Percentiles rank a stretch among this genome's conserved stretches.
These are phyloP conservation scores for Podotricha telesiphe DNA, from an alignment of 2,888 invertebrate genomes.

Conservation along the genomic window DNA sequence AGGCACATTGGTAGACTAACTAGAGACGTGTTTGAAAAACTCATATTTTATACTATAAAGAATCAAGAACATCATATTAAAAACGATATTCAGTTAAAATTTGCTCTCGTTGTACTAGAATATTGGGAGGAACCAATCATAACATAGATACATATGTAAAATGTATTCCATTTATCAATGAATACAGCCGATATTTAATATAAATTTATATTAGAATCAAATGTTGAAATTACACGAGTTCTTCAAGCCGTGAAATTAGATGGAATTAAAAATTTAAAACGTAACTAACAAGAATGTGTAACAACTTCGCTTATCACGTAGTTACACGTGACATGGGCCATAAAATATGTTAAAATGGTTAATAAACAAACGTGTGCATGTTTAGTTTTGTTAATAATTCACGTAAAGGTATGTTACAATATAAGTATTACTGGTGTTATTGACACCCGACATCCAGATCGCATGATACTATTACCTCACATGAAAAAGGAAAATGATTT, in stretches of 20 bases:
- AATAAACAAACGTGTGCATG: slow-evolving; percentile 5
- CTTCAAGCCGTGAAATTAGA: slow-evolving; percentile 43
- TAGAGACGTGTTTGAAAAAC: slow-evolving; percentile 51
- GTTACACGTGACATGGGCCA: neutral
- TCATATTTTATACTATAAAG: slow-evolving; percentile 54
- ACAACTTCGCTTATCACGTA: neutral
- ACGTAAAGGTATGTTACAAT: slow-evolving; percentile 13
- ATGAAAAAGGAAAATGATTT: slow-evolving; percentile 28
- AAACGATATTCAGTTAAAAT: slow-evolving; percentile 55
- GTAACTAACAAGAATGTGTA: neutral
- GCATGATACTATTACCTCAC: slow-evolving; percentile 29
- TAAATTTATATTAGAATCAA: neutral
- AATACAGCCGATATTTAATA: neutral
- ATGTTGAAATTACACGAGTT: slow-evolving; percentile 33
- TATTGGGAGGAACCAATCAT: slow-evolving; percentile 48
- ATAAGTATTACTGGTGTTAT: slow-evolving; percentile 37
- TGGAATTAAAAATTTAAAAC: neutral
- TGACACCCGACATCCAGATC: slow-evolving; percentile 27
- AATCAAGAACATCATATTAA: slow-evolving; percentile 48
- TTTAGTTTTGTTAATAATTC: slow-evolving; percentile 15
- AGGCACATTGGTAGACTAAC: slow-evolving; percentile 55
- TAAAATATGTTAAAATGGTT: slow-evolving; percentile 26
- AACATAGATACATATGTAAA: neutral
- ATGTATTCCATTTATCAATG: neutral
- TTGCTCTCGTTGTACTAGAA: slow-evolving; percentile 57